These are phyloP conservation scores for Sebastes taczanowskii DNA, from an alignment of 2,797 vertebrate species.

Conservation along the genomic window DNA sequence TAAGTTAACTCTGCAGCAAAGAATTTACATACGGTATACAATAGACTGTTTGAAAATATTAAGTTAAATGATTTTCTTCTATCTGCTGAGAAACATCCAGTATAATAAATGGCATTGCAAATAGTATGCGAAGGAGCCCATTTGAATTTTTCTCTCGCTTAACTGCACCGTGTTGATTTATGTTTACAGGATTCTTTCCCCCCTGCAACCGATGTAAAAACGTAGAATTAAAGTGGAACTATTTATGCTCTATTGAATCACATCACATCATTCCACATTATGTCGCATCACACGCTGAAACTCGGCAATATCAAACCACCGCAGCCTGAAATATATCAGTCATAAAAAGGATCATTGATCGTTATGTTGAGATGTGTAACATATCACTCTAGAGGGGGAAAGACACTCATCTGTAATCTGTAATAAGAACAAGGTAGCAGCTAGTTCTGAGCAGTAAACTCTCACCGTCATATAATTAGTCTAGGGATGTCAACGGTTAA, in stretches of 20 bases:
- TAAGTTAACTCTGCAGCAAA: not conserved
- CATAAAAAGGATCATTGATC: conserved; percentile 20
- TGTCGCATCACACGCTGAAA: conserved; percentile 35
- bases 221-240: conserved; percentile 34
- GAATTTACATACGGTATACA: not conserved
- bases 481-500: not conserved
- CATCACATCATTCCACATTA: conserved; percentile 53
- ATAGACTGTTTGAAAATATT: not conserved
- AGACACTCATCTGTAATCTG: not conserved
- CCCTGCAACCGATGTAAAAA: conserved; percentile 8
- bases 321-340: conserved; percentile 30
- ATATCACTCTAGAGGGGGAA: not conserved
- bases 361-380: conserved; percentile 8
- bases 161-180: conserved; percentile 49
- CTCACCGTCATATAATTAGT: not conserved
- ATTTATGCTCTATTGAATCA: conserved; percentile 55
- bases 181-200: conserved; percentile 19
- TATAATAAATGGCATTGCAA: conserved; percentile 32
- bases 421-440: not conserved
- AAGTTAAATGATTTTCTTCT: conserved; percentile 14
- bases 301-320: conserved; percentile 25
- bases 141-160: conserved; percentile 42
- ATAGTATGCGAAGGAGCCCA: conserved; percentile 16
- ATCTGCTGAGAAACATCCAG: conserved; percentile 19
- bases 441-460: not conserved